phyloP scores from a whole-genome alignment of 2,888 invertebrate species.

The Empis stercorea region DNA sequence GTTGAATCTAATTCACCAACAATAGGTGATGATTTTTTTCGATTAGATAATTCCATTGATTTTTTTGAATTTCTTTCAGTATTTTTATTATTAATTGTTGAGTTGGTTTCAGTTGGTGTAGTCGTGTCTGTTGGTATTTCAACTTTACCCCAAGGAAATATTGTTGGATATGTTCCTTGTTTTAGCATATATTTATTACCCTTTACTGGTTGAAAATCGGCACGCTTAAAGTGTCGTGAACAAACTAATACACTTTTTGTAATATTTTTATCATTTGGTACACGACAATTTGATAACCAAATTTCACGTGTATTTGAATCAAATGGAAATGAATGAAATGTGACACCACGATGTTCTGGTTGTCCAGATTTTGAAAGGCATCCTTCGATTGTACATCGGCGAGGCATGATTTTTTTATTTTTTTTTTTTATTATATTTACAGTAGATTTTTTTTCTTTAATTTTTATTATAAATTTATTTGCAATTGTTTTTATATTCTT shows the following conservation, averaged over 20 bases:
- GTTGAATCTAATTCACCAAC: conserved; percentile 5
- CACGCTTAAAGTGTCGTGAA: conserved; percentile 60
- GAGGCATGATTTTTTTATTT: conserved; percentile 9
- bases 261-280: conserved; percentile 40
- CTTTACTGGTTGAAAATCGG: conserved; percentile 57
- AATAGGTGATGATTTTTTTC: too few species aligned
- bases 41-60: too few species aligned
- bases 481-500: too few species aligned
- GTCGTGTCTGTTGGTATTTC: too few species aligned
- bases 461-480: too few species aligned
- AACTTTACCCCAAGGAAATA: conserved; percentile 47
- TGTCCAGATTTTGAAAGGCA: conserved; percentile 30
- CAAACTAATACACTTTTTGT: conserved; percentile 53
- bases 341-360: conserved; percentile 47
- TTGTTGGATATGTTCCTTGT: conserved; percentile 57
- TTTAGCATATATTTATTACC: conserved; percentile 53
- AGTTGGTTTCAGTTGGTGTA: neutral
- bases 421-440: too few species aligned
- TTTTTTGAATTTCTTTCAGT: too few species aligned
- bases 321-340: conserved; percentile 63
- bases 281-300: conserved; percentile 53
- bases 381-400: conserved; percentile 30
- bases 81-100: neutral
- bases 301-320: conserved; percentile 44
- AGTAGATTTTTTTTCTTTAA: too few species aligned